Conservation (phyloP, 2,888 invertebrate genomes). For the Unio delphinus region DNA sequence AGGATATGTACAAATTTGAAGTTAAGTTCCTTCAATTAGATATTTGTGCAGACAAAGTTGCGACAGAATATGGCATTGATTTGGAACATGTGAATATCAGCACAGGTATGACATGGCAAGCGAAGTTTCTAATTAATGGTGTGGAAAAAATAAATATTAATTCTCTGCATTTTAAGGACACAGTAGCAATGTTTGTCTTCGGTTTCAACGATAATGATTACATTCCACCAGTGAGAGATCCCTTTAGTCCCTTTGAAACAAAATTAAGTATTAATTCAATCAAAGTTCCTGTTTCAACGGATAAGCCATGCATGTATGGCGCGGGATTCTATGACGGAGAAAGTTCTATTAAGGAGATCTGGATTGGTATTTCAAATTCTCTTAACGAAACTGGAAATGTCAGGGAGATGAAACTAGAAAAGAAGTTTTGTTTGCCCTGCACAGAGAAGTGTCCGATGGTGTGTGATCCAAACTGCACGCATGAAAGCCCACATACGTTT, state of each 20-base stretch:
- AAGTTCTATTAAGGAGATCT: constrained; percentile 45
- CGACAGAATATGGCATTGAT: no score
- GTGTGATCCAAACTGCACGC: constrained; percentile 25
- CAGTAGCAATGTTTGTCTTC: constrained; percentile 8
- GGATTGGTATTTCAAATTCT: constrained; percentile 39
- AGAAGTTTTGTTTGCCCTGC: constrained; percentile 38
- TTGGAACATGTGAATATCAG: no score
- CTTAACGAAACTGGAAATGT: constrained; percentile 26
- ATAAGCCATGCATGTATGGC: constrained; percentile 37
- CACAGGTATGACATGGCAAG: no score
- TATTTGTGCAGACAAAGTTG: no score
- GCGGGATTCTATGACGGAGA: constrained; percentile 40
- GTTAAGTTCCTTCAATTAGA: no score
- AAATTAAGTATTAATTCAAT: constrained; percentile 23
- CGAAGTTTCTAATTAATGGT: constrained; percentile 17
- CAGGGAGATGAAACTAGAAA: constrained; percentile 15
- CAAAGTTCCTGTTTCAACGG: constrained; percentile 22
- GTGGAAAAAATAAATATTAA: constrained; percentile 15
- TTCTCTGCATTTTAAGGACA: constrained; percentile 14
- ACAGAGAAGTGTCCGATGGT: constrained; percentile 21
- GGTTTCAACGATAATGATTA: constrained; percentile 38
- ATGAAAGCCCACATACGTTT: constrained; percentile 17
- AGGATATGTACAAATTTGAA: no score
- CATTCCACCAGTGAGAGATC: constrained; percentile 32
- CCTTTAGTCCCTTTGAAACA: constrained; percentile 36